Evolutionary conservation across 2,113 vertebrate genomes (phyloP), one percentile per base, ranked within the genome.

Genomic region (Catharus minimus): DNA sequence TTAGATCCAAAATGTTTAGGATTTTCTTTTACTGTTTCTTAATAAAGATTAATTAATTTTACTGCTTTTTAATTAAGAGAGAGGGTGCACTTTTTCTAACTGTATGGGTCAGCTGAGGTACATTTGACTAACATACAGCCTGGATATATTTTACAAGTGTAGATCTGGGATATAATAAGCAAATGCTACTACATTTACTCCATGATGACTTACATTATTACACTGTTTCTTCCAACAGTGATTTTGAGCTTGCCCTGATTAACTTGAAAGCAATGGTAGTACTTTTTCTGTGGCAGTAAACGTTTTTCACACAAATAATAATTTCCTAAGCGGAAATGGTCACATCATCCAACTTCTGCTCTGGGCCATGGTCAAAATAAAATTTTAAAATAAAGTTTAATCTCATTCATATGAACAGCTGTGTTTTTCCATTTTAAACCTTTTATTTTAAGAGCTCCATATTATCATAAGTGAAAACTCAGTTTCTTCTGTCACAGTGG

Each of bases 391-490:
- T 71, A 60, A 86, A 78, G 14, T 78, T 94, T 90, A 88, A 95
- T 86, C 13, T 13, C 32, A 46, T 90, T 95, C n/a, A 23, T 81
- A 41, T 73, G 88, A 76, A 91, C 50, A 93, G 27, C 43, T 77
- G 72, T 80, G 58, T n/a, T 85, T 94, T 96, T 96, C 82, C 57
- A 89, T 49, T 80, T 58, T 94, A 93, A 95, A 74, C 22, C 27
- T 82, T 95, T 93, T 79, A 86, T 92, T 97, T 91, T 91, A 96
- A 92, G 65, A 91, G 69, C 67, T 94, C 53, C 47, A 24, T 91
- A 97, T 91, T 92, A 91, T 95, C 78, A 36, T 56, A 86, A 62
- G 47, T 85, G 52, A 90, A 96, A 90, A 58, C 71, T 94, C 88
- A 75, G 43, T 93, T 94, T 95, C 56, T 91, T 95, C 92, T 80